A percentile compares a stretch with the other conserved stretches of the same genome.
Evolutionary conservation across 2,113 vertebrate genomes (phyloP).

Genomic region (Podiceps cristatus): DNA sequence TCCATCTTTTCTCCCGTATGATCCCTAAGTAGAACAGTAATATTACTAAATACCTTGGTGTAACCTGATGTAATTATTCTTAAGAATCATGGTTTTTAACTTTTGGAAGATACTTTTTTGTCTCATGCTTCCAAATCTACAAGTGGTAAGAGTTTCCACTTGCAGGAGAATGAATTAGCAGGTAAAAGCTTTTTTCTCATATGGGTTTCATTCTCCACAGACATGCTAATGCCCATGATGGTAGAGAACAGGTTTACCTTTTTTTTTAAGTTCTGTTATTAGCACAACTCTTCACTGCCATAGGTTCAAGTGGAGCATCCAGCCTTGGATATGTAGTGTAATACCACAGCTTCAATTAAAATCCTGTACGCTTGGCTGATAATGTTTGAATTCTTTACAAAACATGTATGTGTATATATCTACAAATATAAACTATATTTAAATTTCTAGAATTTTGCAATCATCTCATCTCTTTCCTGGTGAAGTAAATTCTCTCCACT

Average conservation of each 20-base stretch:
- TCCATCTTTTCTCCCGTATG: neutral
- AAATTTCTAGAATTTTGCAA: neutral
- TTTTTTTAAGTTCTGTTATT: neutral
- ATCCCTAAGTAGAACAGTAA: neutral
- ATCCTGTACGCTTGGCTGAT: neutral
- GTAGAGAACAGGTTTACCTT: neutral
- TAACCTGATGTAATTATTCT: neutral
- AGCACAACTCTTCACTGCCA: neutral
- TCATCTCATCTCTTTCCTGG: neutral
- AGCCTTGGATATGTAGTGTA: neutral
- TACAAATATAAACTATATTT: neutral
- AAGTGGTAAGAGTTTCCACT: neutral
- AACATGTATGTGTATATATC: neutral
- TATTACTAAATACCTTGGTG: neutral
- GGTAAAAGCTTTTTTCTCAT: neutral
- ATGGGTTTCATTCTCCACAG: neutral
- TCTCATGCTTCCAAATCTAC: accelerated
- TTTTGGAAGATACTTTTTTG: neutral
- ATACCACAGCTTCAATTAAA: neutral
- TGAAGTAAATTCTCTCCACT: neutral
- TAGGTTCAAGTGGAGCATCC: neutral
- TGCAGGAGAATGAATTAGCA: neutral
- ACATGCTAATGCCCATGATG: neutral
- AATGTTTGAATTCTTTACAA: neutral
- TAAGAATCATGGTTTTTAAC: accelerated